phyloP scores from a whole-genome alignment of 2,888 invertebrate genomes.

The Lordiphosa fenestrarum region DNA sequence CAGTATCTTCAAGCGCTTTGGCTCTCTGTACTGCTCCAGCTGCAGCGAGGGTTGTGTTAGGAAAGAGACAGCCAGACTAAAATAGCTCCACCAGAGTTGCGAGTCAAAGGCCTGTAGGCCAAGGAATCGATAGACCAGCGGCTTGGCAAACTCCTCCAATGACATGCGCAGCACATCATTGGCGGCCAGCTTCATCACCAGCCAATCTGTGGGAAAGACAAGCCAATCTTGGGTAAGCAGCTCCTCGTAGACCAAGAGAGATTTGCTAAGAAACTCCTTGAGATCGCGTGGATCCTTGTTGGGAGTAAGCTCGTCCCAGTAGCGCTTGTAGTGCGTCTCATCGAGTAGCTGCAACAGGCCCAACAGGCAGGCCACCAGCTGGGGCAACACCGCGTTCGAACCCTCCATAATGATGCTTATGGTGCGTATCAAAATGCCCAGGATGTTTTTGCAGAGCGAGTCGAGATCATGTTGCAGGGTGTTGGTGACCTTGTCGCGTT shows the following conservation, averaged over 20 bases:
- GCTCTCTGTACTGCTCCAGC: slow-evolving; percentile 90
- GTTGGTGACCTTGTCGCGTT: slow-evolving; percentile 81
- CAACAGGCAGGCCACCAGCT: slow-evolving; percentile 92
- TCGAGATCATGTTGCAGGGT: slow-evolving; percentile 89
- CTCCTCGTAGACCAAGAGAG: slow-evolving; percentile 84
- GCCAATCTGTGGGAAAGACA: slow-evolving; percentile 92
- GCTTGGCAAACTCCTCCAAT: slow-evolving; percentile 92
- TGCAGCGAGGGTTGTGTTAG: slow-evolving; percentile 90
- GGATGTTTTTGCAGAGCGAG: slow-evolving; percentile 88
- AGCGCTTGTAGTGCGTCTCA: slow-evolving; percentile 91
- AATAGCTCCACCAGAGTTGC: slow-evolving; percentile 89
- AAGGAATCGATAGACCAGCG: slow-evolving; percentile 90
- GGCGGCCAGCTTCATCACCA: slow-evolving; percentile 92
- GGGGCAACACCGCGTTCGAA: slow-evolving; percentile 85
- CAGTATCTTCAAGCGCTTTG: slow-evolving; percentile 88
- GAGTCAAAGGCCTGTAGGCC: slow-evolving; percentile 88
- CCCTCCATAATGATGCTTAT: slow-evolving; percentile 90
- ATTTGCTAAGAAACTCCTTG: slow-evolving; percentile 91
- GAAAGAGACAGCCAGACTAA: slow-evolving; percentile 89
- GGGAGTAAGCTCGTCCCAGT: slow-evolving; percentile 89
- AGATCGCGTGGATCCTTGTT: slow-evolving; percentile 87
- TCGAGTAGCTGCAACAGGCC: slow-evolving; percentile 92
- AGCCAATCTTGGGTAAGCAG: slow-evolving; percentile 79
- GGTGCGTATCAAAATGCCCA: slow-evolving; percentile 92
- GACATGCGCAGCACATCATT: slow-evolving; percentile 92